A percentile compares a stretch with the other conserved stretches of the same genome.
Evolutionary conservation across 2,113 vertebrate species (phyloP).

Genomic region (Mugil cephalus): DNA sequence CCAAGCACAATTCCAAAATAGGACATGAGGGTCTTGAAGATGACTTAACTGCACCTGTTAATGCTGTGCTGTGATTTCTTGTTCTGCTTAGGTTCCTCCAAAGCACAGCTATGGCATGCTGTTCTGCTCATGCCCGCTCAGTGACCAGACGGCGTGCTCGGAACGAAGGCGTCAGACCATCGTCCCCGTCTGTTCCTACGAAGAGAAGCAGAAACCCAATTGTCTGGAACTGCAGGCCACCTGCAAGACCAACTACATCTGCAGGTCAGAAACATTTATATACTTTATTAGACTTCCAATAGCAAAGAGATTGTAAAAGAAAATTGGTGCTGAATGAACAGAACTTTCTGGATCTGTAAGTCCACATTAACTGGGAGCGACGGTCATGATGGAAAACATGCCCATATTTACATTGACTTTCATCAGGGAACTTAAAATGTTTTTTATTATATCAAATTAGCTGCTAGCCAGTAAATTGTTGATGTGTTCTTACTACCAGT

Average conservation of each 20-base stretch:
- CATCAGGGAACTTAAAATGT: neutral
- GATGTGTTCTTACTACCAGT: too few species aligned
- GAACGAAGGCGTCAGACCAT: slow-evolving; percentile 97
- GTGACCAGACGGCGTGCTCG: slow-evolving; percentile 89
- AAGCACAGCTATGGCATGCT: slow-evolving; percentile 99
- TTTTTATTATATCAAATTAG: too few species aligned
- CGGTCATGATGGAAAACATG: too few species aligned
- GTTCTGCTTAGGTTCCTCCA: slow-evolving; percentile 87
- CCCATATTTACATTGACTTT: too few species aligned
- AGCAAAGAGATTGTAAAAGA: too few species aligned
- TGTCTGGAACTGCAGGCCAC: slow-evolving; percentile 80
- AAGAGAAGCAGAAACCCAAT: slow-evolving; percentile 96
- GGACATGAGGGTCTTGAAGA: neutral
- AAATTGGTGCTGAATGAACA: too few species aligned
- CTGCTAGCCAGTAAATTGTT: too few species aligned
- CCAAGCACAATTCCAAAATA: neutral
- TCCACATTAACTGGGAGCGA: too few species aligned
- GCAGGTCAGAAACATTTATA: slow-evolving; percentile 52
- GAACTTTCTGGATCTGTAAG: too few species aligned
- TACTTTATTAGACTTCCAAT: too few species aligned
- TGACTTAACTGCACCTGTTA: neutral
- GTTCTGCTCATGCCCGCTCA: slow-evolving; percentile 95
- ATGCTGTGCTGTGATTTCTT: neutral
- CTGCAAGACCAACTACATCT: slow-evolving; percentile 82
- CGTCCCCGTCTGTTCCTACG: slow-evolving; percentile 98